Percentiles rank a stretch among this genome's conserved stretches.
These are phyloP conservation scores for Epinotia ramella DNA, from an alignment of 2,888 invertebrate species.

Conservation along the genomic window DNA sequence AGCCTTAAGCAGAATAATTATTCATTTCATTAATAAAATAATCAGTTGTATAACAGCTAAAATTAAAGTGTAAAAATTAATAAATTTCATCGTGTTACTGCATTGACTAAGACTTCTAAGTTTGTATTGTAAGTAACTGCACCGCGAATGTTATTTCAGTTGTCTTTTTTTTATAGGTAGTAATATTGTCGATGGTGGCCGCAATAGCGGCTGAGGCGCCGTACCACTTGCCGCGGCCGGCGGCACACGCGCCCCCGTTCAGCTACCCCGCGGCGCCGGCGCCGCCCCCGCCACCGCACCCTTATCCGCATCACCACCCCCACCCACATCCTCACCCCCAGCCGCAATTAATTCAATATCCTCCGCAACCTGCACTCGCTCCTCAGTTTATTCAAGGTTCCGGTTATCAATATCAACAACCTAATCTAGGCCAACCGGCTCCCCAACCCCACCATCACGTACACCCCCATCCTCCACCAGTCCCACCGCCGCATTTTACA, in stretches of 20 bases:
- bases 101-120: neutral
- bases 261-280: constrained; percentile 59
- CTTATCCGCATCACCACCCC: constrained; percentile 7
- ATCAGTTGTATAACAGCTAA: too few species aligned
- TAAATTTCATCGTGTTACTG: neutral
- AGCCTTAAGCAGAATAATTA: neutral
- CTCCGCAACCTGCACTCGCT: constrained; percentile 49
- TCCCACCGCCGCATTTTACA: constrained; percentile 37
- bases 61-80: too few species aligned
- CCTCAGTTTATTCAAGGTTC: constrained; percentile 51
- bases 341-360: constrained; percentile 51
- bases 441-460: constrained; percentile 26
- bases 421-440: constrained; percentile 53
- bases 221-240: constrained; percentile 74
- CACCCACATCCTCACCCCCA: constrained; percentile 22
- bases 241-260: constrained; percentile 61
- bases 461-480: constrained; percentile 32
- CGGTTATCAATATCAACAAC: constrained; percentile 63
- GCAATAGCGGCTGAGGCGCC: constrained; percentile 74
- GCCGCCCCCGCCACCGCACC: constrained; percentile 46
- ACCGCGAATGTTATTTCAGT: constrained; percentile 27
- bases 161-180: constrained; percentile 63
- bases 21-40: neutral
- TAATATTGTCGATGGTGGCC: constrained; percentile 69
- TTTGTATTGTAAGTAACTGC: constrained; percentile 13